Base-by-base conservation (phyloP, 1,140 invertebrate genomes). In the Drosophila fuyamai region DNA sequence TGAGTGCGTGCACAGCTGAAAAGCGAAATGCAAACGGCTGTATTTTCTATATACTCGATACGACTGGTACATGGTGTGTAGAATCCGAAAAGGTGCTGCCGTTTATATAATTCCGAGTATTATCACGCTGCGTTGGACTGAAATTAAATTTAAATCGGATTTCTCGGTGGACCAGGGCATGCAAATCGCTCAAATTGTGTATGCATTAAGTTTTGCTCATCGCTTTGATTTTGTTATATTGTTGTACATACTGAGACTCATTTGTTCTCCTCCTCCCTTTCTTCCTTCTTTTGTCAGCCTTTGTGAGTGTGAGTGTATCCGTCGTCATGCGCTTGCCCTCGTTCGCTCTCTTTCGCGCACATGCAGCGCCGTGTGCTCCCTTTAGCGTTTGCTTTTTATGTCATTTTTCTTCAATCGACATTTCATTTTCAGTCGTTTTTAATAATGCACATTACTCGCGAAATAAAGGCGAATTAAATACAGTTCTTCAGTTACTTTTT, bases 291-390 rank as follows among this genome's bases (percentile, higher is more conserved):
- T 59, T 54, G 47, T 55, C 55, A 36, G 32, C 50, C 29, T 66
- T 47, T 60, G 48, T 63, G 51, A 53, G 40, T 57, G 54, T 71
- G 23, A 46, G 41, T 77, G 40, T 60, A 46, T 73, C 74, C 79
- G 71, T 83, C 83, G 83, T 89, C 83, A 88, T 88, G 80, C 78
- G 84, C 73, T 83, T 74, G 84, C 65, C 73, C 80, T 88, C 84
- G 65, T 89, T 65, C 84, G 73, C 62, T 88, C 83, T 80, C 83
- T 89, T 62, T 88, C 84, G 44, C 59, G 57, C 71, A 73, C 63
- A 88, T 81, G 62, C 51, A 55, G 38, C 47, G 57, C 46, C 55
- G 75, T 48, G 66, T 48, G 51, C 55, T 74, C 35, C 40, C 40
- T 50, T 46, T 51, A 47, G 55, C 47, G 32, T 63, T 50, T 66